A percentile compares a stretch with the other conserved stretches of the same genome.
Evolutionary conservation across 2,113 vertebrate genomes (phyloP).

Genomic region (Mastomys natalensis): DNA sequence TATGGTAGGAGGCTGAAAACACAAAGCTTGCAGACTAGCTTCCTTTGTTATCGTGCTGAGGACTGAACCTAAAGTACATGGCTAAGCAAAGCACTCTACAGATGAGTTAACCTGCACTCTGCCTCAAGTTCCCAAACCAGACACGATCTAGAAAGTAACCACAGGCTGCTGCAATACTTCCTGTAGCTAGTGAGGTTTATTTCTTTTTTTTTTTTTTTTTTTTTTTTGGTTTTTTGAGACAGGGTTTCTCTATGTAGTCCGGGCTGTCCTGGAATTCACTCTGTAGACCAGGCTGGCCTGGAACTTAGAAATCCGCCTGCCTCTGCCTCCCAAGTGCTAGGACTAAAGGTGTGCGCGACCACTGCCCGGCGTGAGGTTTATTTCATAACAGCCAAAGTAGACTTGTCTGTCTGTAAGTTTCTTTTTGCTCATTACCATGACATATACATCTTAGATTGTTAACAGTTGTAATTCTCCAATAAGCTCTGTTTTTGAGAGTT

Average conservation of each 20-base stretch:
- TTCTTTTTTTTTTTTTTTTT: too few species aligned
- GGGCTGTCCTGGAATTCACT: too few species aligned
- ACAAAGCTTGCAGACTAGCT: not conserved
- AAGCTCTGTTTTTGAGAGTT: not conserved
- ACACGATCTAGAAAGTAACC: not conserved
- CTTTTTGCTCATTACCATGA: not conserved
- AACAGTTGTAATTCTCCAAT: not conserved
- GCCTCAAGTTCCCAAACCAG: not conserved
- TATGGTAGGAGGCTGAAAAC: not conserved
- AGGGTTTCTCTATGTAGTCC: too few species aligned
- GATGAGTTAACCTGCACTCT: not conserved
- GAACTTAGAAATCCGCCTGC: too few species aligned
- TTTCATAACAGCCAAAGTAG: not conserved
- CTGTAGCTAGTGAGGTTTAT: not conserved
- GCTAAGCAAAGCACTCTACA: not conserved
- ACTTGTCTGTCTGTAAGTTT: not conserved
- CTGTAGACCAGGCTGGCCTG: too few species aligned
- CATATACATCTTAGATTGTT: not conserved
- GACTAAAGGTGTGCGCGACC: too few species aligned
- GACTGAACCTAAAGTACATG: not conserved
- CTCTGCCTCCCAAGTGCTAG: too few species aligned
- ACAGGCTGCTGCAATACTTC: not conserved
- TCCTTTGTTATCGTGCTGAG: not conserved
- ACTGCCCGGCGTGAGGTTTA: not conserved
- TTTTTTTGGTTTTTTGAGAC: too few species aligned